Conservation (phyloP, 64 coral and sea anemone species). For the Pocillopora damicornis region DNA sequence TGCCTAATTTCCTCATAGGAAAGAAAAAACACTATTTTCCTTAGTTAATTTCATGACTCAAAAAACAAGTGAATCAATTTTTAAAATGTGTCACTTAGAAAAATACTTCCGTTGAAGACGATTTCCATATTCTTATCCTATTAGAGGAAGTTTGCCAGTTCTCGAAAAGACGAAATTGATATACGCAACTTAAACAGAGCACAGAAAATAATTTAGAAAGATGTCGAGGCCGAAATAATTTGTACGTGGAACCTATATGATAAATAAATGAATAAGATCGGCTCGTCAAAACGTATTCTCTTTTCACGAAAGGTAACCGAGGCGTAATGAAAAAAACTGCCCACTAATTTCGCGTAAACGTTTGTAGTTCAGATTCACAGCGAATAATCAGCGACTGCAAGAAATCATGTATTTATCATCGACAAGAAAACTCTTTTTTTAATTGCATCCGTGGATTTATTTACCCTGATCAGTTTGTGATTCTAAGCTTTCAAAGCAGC, state of each 20-base stretch:
- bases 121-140: not conserved
- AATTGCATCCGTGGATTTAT: no score
- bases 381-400: not conserved
- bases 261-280: not conserved
- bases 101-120: not conserved
- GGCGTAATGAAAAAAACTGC: not conserved
- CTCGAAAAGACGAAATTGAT: not conserved
- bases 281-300: not conserved
- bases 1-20: not conserved
- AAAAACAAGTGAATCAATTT: slow-evolving; percentile 21
- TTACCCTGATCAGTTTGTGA: no score
- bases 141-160: not conserved
- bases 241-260: not conserved
- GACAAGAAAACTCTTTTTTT: no score
- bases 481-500: no score
- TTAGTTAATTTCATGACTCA: not conserved
- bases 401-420: no score
- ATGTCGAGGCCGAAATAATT: no score
- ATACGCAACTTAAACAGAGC: not conserved
- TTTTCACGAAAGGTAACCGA: not conserved
- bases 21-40: not conserved
- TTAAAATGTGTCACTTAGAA: slow-evolving; percentile 9
- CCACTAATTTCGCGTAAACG: not conserved
- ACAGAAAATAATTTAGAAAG: not conserved
- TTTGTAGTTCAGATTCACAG: not conserved